Evolutionary conservation across 2,113 vertebrate genomes (phyloP).

Genomic region (Beaufortia kweichowensis): DNA sequence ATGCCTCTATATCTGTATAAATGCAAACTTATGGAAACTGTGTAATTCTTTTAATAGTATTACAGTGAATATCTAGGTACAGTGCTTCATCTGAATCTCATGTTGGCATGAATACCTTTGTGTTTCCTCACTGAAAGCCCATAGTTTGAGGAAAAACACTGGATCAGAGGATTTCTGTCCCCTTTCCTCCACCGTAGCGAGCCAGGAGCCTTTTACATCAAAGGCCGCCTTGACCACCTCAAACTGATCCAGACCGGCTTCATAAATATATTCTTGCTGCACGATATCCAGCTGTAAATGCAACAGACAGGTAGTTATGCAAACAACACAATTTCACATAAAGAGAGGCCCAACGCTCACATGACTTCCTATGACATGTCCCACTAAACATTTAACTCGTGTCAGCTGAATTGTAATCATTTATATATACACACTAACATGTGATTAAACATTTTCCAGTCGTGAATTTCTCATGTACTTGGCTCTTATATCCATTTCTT

Average conservation of each 20-base stretch:
- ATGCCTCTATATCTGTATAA: no score
- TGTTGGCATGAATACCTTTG: constrained; percentile 79
- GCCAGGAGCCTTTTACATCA: constrained; percentile 76
- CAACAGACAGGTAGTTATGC: not conserved
- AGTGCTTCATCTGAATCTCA: not conserved
- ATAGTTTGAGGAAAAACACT: constrained; percentile 87
- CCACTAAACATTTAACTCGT: not conserved
- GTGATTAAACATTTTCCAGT: not conserved
- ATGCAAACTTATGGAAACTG: no score
- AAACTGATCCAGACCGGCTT: constrained; percentile 80
- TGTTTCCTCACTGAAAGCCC: constrained; percentile 78
- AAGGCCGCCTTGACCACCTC: constrained; percentile 85
- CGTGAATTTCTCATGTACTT: not conserved
- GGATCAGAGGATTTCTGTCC: constrained; percentile 71
- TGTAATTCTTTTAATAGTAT: not conserved
- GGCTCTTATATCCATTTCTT: not conserved
- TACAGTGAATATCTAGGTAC: not conserved
- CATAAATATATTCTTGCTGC: constrained; percentile 88
- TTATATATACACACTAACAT: not conserved
- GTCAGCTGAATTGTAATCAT: constrained; percentile 2
- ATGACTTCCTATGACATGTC: not conserved
- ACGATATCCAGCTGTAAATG: constrained; percentile 87
- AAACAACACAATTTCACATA: not conserved
- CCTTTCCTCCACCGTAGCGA: constrained; percentile 91
- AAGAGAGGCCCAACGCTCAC: not conserved